phyloP scores from a whole-genome alignment of 2,888 invertebrate species.

The Cloeon dipterum region DNA sequence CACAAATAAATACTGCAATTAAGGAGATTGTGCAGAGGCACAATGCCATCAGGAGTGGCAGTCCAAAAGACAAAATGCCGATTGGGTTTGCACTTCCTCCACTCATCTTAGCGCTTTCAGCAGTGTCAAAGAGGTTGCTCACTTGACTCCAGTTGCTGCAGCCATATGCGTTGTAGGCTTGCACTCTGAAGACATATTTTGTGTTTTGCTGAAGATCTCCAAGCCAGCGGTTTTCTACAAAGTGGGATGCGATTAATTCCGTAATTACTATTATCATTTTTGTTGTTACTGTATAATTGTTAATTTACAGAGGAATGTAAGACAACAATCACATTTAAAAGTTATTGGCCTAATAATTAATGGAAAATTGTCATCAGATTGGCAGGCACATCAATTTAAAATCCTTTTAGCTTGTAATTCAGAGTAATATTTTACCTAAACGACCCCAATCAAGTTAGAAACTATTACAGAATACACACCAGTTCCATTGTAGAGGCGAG shows the following conservation, averaged over 20 bases:
- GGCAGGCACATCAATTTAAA: too few relatives aligned
- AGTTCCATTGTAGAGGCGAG: conserved; percentile 48
- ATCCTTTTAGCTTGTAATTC: too few relatives aligned
- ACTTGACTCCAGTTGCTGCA: conserved; percentile 39
- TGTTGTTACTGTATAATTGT: too few relatives aligned
- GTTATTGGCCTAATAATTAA: too few relatives aligned
- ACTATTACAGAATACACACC: too few relatives aligned
- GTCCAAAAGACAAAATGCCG: conserved; percentile 35
- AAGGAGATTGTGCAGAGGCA: conserved; percentile 19
- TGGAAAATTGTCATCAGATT: too few relatives aligned
- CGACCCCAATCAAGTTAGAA: too few relatives aligned
- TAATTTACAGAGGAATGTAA: too few relatives aligned
- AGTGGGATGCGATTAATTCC: too few relatives aligned
- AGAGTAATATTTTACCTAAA: too few relatives aligned
- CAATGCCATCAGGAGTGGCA: conserved; percentile 27
- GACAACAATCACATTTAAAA: too few relatives aligned
- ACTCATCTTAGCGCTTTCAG: conserved; percentile 22
- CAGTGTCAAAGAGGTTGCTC: conserved; percentile 34
- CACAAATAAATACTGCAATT: conserved; percentile 23
- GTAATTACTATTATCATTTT: too few relatives aligned
- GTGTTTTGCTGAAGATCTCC: conserved; percentile 19
- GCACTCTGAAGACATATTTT: conserved; percentile 47
- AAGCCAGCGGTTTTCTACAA: neutral
- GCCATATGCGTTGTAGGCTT: conserved; percentile 57
- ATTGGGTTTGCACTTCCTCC: conserved; percentile 27